These are phyloP conservation scores for Polymixis flavicincta DNA, from an alignment of 2,888 invertebrate species.

Conservation along the genomic window DNA sequence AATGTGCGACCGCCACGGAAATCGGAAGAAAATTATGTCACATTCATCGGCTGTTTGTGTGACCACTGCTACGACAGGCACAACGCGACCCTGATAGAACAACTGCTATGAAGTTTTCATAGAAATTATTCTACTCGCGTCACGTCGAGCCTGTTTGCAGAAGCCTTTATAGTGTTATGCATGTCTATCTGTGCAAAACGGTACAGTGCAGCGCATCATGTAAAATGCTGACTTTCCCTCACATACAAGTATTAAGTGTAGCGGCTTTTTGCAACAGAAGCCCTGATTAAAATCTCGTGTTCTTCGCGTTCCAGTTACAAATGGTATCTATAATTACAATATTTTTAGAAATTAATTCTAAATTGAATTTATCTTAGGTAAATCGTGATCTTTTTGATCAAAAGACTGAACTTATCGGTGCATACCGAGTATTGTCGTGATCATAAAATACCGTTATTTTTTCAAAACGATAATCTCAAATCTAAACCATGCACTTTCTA, in stretches of 20 bases:
- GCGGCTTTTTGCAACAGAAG: constrained; percentile 29
- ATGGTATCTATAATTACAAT: constrained; percentile 5
- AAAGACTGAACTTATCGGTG: neutral
- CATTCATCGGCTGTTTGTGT: constrained; percentile 49
- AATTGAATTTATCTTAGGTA: neutral
- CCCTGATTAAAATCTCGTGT: constrained; percentile 39
- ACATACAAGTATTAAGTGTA: constrained; percentile 28
- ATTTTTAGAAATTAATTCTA: neutral
- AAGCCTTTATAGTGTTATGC: neutral
- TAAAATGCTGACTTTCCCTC: constrained; percentile 57
- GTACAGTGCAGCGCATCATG: constrained; percentile 35
- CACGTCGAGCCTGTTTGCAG: neutral
- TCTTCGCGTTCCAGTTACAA: constrained; percentile 22
- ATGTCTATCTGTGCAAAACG: constrained; percentile 35
- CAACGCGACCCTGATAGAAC: neutral
- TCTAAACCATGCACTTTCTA: neutral
- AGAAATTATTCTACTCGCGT: neutral
- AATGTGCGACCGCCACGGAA: constrained; percentile 33
- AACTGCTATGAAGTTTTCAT: neutral
- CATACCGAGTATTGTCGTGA: neutral
- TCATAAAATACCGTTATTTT: neutral
- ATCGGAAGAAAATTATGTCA: constrained; percentile 50
- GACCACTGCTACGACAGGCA: too few species aligned
- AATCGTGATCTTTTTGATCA: neutral
- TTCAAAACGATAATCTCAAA: neutral